A percentile compares a stretch with the other conserved stretches of the same genome.
phyloP scores from a whole-genome alignment of 2,113 vertebrate species.

The Anthoscopus minutus region DNA sequence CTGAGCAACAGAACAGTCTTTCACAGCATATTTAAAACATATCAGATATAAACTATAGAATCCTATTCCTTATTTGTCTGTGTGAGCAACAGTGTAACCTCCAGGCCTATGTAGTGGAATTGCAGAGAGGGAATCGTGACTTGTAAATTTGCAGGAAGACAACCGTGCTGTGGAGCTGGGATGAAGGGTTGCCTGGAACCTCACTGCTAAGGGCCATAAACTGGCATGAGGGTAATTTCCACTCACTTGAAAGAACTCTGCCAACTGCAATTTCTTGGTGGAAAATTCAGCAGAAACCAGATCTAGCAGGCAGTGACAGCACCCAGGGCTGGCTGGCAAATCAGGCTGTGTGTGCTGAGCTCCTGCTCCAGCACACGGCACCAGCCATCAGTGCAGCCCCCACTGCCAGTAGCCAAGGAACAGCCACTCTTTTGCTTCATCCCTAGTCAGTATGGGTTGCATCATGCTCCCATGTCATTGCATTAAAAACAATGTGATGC shows the following conservation, averaged over 20 bases:
- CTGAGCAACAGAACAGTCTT: background rate
- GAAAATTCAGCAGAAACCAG: background rate
- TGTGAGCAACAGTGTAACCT: background rate
- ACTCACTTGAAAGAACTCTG: background rate
- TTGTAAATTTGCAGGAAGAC: background rate
- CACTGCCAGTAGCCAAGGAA: background rate
- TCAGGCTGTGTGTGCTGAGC: background rate
- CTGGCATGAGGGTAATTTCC: background rate
- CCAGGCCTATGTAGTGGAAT: background rate
- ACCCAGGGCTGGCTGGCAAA: background rate
- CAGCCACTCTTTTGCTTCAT: background rate
- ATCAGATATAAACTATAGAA: background rate
- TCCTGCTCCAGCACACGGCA: background rate
- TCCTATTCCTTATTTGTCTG: background rate
- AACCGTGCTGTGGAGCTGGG: background rate
- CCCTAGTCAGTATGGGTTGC: background rate
- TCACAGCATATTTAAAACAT: background rate
- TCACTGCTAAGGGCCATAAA: background rate
- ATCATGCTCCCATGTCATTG: background rate
- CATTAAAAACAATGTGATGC: fast-evolving
- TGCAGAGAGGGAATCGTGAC: background rate
- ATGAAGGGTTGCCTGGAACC: background rate
- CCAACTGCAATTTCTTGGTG: background rate
- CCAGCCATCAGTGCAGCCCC: background rate
- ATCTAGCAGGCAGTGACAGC: background rate